These are phyloP conservation scores for Sinotaia quadrata DNA, from an alignment of 2,888 invertebrate genomes.

Conservation along the genomic window DNA sequence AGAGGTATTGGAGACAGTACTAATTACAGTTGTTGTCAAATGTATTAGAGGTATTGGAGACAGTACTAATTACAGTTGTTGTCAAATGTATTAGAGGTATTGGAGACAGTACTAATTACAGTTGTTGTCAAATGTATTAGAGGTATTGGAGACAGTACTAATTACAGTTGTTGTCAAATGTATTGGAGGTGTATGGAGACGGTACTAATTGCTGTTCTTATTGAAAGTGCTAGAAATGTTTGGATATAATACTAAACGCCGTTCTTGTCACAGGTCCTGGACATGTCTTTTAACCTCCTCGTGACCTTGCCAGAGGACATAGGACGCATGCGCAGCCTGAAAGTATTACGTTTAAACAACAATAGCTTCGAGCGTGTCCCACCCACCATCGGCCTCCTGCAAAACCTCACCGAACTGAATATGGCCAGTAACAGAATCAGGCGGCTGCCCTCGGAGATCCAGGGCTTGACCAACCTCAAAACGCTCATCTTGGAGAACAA, in stretches of 20 bases:
- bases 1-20: no score
- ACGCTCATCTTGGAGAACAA: conserved; percentile 61
- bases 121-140: no score
- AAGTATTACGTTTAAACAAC: conserved; percentile 51
- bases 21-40: no score
- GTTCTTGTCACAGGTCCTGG: conserved; percentile 40
- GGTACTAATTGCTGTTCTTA: no score
- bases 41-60: no score
- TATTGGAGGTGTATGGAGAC: no score
- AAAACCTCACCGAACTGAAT: conserved; percentile 60
- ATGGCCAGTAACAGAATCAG: conserved; percentile 62
- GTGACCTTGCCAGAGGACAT: conserved; percentile 63
- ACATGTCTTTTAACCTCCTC: conserved; percentile 66
- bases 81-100: no score
- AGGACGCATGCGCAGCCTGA: conserved; percentile 55
- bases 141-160: no score
- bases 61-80: no score
- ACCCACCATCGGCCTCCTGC: conserved; percentile 56
- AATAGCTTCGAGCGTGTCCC: conserved; percentile 64
- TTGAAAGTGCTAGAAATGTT: no score
- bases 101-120: no score
- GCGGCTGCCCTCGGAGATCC: conserved; percentile 60
- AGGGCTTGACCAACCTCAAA: conserved; percentile 58
- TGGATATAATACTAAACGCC: background rate
- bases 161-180: no score